A percentile compares a stretch with the other conserved stretches of the same genome.
These are phyloP conservation scores for Harpalus rufipes DNA, from an alignment of 2,888 invertebrate genomes.

Conservation along the genomic window DNA sequence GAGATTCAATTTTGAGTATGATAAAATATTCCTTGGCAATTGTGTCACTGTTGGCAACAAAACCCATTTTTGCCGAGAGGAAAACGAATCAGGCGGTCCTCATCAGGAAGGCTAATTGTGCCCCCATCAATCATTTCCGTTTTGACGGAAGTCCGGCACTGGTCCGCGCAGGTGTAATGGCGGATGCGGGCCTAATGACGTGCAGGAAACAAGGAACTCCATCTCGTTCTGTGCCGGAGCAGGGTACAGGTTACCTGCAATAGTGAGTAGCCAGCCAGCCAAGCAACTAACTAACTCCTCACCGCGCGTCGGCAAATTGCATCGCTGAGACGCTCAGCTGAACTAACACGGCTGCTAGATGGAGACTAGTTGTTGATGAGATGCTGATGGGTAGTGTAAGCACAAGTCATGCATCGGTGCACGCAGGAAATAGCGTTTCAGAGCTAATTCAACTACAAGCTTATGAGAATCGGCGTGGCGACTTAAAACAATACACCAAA, in stretches of 20 bases:
- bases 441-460: background rate
- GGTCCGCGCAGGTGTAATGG: slow-evolving; percentile 61
- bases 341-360: slow-evolving; percentile 1
- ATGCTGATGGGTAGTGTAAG: slow-evolving; percentile 20
- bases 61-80: no score
- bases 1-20: no score
- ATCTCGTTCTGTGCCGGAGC: slow-evolving; percentile 7
- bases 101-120: slow-evolving; percentile 44
- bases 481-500: no score
- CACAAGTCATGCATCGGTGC: slow-evolving; percentile 5
- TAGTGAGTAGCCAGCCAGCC: slow-evolving; percentile 6
- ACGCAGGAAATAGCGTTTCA: slow-evolving; percentile 13
- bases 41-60: no score
- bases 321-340: slow-evolving; percentile 6
- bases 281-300: slow-evolving; percentile 20
- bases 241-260: background rate
- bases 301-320: slow-evolving; percentile 13
- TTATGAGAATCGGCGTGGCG: no score
- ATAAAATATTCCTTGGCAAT: no score
- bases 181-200: slow-evolving; percentile 63
- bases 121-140: slow-evolving; percentile 41
- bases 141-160: slow-evolving; percentile 25
- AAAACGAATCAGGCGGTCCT: background rate
- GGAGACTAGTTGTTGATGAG: slow-evolving; percentile 7
- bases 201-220: slow-evolving; percentile 59